Evolutionary conservation across 2,797 vertebrate species (phyloP).

Genomic region (Bufotes viridis): DNA sequence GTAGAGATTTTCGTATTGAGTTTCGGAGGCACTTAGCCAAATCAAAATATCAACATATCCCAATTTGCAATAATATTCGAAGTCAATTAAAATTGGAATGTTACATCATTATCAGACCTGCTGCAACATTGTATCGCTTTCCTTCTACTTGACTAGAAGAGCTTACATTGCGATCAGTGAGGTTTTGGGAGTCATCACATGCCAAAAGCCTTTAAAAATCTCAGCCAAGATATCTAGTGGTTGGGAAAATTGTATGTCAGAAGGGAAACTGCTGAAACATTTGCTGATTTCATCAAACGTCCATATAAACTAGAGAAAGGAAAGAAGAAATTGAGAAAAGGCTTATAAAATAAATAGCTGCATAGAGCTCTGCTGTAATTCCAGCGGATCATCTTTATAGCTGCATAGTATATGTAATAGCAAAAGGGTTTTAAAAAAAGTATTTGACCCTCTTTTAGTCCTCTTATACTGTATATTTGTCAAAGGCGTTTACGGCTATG

Average conservation of each 20-base stretch:
- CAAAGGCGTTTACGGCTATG: too few species aligned
- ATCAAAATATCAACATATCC: slow-evolving; percentile 39
- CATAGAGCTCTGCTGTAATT: background rate
- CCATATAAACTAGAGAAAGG: background rate
- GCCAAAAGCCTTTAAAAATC: slow-evolving; percentile 6
- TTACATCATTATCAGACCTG: background rate
- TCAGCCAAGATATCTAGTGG: slow-evolving; percentile 11
- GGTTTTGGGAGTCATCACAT: background rate
- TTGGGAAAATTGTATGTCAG: background rate
- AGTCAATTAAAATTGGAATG: background rate
- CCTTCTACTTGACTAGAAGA: background rate
- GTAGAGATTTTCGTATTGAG: slow-evolving; percentile 23
- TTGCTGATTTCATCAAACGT: slow-evolving; percentile 1
- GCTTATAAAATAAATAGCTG: slow-evolving; percentile 14
- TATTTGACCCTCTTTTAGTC: background rate
- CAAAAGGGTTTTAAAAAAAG: background rate
- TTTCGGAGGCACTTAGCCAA: slow-evolving; percentile 25
- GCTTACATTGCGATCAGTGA: background rate
- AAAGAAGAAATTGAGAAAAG: background rate
- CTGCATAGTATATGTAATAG: background rate
- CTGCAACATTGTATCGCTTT: background rate
- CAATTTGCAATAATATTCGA: background rate
- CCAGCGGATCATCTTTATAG: background rate
- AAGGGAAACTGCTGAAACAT: background rate
- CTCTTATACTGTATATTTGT: background rate